Evolutionary conservation across 2,888 invertebrate genomes (phyloP), one percentile per base, ranked within the genome.

Genomic region (Leptinotarsa haldemani): DNA sequence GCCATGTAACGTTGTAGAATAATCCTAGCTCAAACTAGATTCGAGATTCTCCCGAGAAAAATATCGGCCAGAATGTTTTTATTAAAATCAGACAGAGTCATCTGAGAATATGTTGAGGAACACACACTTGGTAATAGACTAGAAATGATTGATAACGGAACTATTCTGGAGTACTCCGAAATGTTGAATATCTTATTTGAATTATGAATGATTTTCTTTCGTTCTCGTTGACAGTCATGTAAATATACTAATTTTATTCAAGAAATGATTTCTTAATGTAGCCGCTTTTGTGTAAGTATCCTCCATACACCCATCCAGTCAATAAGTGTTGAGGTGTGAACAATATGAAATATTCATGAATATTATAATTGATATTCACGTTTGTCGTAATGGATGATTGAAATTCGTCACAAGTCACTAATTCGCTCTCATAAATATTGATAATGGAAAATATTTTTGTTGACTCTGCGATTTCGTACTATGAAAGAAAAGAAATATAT

Each of bases 271-370:
- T 50, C 50, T n/a, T n/a, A 50, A 16, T 16, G 50, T 50, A n/a
- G 4, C 13, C 4, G n/a, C 50, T 61, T n/a, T 30, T n/a, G 9
- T 30, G 40, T 30, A 9, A 61, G 25, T 30, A 40, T 61, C 18
- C n/a, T 30, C 12, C 61, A n/a, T 30, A 40, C 61, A 61, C 61
- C 40, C 18, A 53, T 56, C n/a, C 1, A 30, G 13, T 40, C 18
- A 40, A 53, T 30, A 22, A 67, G 40, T 68, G 53, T 30, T 20
- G 68, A 68, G 68, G 68, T 56, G 68, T 47, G 68, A 68, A 68
- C 56, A 56, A 9, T 22, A 68, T 68, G 56, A 68, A 68, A 68
- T 68, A 68, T 68, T 68, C 68, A 68, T 68, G 30, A 46, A 30
- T 56, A 58, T 56, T 40, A 48, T 56, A 68, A 68, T 68, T 68